phyloP scores from a whole-genome alignment of 1,140 invertebrate species.

The Drosophila ohnishii region DNA sequence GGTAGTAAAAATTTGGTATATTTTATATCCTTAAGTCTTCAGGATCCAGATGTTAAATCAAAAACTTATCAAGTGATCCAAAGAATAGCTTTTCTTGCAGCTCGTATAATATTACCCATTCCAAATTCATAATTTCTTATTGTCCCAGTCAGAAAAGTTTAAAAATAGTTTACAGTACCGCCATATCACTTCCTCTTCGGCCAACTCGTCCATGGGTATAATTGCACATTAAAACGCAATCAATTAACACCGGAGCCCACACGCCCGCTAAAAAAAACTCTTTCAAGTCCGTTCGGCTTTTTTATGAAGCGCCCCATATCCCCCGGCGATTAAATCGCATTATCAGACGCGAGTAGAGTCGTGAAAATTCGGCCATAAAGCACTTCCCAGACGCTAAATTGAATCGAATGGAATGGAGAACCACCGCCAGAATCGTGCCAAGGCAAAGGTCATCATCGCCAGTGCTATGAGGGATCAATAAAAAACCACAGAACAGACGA shows the following conservation, averaged over 20 bases:
- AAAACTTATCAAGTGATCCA: background rate
- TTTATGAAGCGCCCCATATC: conserved; percentile 27
- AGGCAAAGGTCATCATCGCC: conserved; percentile 52
- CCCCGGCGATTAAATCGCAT: conserved; percentile 45
- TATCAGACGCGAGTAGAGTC: conserved; percentile 47
- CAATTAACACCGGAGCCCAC: conserved; percentile 44
- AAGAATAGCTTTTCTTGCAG: background rate
- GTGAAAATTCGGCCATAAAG: conserved; percentile 46
- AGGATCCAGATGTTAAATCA: too few species aligned
- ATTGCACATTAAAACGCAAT: conserved; percentile 66
- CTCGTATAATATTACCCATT: background rate
- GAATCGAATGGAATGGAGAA: conserved; percentile 15
- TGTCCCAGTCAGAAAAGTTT: background rate
- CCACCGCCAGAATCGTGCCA: conserved; percentile 46
- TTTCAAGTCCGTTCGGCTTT: conserved; percentile 49
- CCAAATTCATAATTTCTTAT: background rate
- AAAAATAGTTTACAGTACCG: conserved; percentile 27
- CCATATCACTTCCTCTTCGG: conserved; percentile 18
- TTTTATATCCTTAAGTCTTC: too few species aligned
- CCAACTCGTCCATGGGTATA: conserved; percentile 19
- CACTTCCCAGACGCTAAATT: conserved; percentile 46
- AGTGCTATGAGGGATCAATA: conserved; percentile 37
- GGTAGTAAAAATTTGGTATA: too few species aligned
- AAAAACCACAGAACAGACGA: conserved; percentile 38
- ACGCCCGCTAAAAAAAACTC: conserved; percentile 12